Conservation (phyloP, 1,140 invertebrate genomes). For the Philotrypesis tridentata region DNA sequence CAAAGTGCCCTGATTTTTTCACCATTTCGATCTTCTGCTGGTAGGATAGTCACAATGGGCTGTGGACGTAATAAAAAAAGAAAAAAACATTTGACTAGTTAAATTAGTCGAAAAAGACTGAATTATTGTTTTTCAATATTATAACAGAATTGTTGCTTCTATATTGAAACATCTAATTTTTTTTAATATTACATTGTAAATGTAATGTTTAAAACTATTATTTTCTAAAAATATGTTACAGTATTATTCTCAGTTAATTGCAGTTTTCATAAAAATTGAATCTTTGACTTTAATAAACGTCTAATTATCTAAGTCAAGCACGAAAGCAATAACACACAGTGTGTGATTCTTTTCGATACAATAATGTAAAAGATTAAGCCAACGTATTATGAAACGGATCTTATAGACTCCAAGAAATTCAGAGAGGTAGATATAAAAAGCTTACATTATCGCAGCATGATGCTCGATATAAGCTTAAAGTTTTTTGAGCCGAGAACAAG, state of each 20-base stretch:
- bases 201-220: neutral
- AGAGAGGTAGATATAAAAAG: neutral
- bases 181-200: neutral
- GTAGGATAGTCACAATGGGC: neutral
- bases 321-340: constrained; percentile 6
- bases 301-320: neutral
- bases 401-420: neutral
- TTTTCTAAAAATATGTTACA: neutral
- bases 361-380: constrained; percentile 1
- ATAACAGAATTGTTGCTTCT: neutral
- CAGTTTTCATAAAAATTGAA: neutral
- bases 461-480: neutral
- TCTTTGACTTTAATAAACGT: neutral
- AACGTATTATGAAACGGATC: neutral
- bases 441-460: neutral
- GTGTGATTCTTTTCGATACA: neutral
- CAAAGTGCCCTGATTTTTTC: neutral
- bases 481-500: neutral
- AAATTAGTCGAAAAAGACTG: neutral
- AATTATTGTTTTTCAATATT: neutral
- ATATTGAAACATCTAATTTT: neutral
- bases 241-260: neutral
- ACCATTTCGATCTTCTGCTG: neutral
- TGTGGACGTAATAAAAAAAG: neutral
- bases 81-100: neutral